These are phyloP conservation scores for Troilus luridus DNA, from an alignment of 2,888 invertebrate species.

Conservation along the genomic window DNA sequence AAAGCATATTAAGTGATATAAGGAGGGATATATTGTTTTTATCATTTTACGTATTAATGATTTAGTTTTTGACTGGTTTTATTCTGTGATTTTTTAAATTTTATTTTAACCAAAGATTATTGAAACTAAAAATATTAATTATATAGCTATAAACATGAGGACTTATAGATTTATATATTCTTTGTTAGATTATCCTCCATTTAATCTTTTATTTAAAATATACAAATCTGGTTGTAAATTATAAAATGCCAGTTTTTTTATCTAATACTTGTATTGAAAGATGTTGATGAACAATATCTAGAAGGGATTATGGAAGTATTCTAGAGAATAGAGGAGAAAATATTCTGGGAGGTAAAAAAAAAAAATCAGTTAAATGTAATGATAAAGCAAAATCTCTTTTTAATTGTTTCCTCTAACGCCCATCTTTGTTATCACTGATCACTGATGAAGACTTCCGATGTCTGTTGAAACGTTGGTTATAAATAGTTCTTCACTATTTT, in stretches of 20 bases:
- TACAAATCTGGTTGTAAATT: background rate
- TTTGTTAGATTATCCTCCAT: background rate
- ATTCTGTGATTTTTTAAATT: background rate
- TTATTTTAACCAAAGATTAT: background rate
- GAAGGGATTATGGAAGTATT: no score
- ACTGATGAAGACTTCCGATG: no score
- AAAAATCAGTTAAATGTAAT: no score
- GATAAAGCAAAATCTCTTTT: no score
- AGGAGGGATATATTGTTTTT: background rate
- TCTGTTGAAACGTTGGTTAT: no score
- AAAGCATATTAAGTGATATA: no score
- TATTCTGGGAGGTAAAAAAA: no score
- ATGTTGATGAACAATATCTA: no score
- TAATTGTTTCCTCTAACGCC: no score
- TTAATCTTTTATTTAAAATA: background rate
- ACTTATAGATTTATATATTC: background rate
- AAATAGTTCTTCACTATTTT: no score
- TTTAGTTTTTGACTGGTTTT: background rate
- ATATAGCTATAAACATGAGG: constrained; percentile 28
- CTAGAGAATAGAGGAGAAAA: no score
- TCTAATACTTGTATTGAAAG: background rate
- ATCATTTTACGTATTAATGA: background rate
- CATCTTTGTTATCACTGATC: no score
- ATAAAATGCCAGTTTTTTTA: background rate
- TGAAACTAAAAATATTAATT: background rate